Evolutionary conservation across 2,888 invertebrate genomes (phyloP).

Genomic region (Sarcophaga caerulescens): DNA sequence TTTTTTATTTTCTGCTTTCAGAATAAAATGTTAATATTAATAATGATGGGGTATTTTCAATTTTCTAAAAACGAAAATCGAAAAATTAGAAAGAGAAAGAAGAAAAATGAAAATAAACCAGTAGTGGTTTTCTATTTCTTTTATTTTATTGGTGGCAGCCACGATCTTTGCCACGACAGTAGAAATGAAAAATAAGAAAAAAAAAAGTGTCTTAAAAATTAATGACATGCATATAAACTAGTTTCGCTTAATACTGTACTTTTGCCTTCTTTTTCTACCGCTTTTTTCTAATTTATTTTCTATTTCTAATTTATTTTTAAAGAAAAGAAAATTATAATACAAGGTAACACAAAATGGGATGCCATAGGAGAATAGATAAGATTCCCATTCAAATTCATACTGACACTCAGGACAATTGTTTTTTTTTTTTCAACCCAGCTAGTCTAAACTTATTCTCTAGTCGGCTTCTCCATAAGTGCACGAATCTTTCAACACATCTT

Average conservation of each 20-base stretch:
- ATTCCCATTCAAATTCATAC: too few species aligned
- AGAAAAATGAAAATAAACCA: constrained; percentile 25
- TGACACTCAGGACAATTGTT: too few species aligned
- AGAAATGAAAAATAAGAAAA: too few species aligned
- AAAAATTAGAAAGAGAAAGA: constrained; percentile 17
- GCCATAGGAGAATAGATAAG: too few species aligned
- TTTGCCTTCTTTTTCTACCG: not conserved
- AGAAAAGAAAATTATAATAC: not conserved
- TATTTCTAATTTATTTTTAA: constrained; percentile 33
- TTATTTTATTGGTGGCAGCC: constrained; percentile 52
- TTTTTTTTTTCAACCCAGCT: too few species aligned
- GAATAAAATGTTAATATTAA: constrained; percentile 38
- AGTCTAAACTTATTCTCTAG: too few species aligned
- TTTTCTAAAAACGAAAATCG: constrained; percentile 40
- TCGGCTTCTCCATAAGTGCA: too few species aligned
- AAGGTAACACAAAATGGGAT: too few species aligned
- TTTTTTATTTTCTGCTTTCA: not conserved
- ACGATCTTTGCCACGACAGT: constrained; percentile 24
- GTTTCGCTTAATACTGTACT: constrained; percentile 34
- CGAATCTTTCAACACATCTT: too few species aligned
- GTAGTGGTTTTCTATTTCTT: constrained; percentile 56
- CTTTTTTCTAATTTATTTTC: constrained; percentile 5
- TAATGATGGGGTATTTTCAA: constrained; percentile 55
- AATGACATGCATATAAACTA: constrained; percentile 68
- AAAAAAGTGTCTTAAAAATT: constrained; percentile 39